A percentile compares a stretch with the other conserved stretches of the same genome.
Evolutionary conservation across 2,888 invertebrate species (phyloP).

Genomic region (Papilio elwesi): DNA sequence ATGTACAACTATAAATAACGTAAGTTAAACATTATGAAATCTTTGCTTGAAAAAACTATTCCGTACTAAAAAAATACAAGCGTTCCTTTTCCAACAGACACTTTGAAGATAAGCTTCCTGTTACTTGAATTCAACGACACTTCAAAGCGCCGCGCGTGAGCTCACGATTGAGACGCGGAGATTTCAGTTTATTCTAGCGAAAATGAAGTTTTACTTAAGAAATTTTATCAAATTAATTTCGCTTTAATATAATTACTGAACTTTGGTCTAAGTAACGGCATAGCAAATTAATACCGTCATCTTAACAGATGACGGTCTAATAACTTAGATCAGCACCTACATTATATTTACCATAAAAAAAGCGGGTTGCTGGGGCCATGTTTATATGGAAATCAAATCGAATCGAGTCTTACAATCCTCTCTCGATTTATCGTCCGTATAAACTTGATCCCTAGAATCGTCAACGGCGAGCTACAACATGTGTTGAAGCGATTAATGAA

Average conservation of each 20-base stretch:
- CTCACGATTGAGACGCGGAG: conserved; percentile 8
- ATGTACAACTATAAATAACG: not conserved
- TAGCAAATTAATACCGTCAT: not conserved
- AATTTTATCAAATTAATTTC: not conserved
- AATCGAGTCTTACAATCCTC: too few species aligned
- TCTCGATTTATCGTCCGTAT: too few species aligned
- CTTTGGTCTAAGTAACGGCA: not conserved
- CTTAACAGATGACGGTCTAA: too few species aligned
- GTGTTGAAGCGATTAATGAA: too few species aligned
- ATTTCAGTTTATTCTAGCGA: conserved; percentile 22
- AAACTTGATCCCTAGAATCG: too few species aligned
- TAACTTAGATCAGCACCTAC: too few species aligned
- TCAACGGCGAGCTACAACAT: too few species aligned
- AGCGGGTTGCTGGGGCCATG: too few species aligned
- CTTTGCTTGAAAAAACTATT: conserved; percentile 8
- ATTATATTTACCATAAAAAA: too few species aligned
- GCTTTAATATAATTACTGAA: not conserved
- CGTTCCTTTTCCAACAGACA: conserved; percentile 23
- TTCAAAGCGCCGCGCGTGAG: conserved; percentile 18
- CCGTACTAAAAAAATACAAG: conserved; percentile 14
- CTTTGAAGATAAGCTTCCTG: conserved; percentile 31
- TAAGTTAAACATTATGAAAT: not conserved
- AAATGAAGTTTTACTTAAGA: conserved; percentile 13
- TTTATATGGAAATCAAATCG: too few species aligned
- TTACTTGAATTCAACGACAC: conserved; percentile 30